Evolutionary conservation across 2,797 vertebrate genomes (phyloP).

Genomic region (Otolemur crassicaudatus): DNA sequence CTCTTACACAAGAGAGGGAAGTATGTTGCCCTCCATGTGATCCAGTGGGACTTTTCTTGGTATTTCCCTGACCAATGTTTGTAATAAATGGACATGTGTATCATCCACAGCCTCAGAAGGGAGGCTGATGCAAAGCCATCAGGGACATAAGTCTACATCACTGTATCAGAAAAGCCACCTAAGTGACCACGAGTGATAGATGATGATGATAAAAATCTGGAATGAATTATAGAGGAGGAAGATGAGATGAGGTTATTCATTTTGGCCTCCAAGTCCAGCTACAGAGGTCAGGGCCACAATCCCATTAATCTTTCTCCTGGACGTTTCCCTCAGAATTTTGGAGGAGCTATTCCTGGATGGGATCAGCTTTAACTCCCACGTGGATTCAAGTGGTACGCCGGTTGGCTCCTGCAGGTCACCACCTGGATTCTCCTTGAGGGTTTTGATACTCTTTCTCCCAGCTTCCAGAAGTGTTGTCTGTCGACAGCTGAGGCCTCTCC

Average conservation of each 20-base stretch:
- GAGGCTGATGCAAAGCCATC: neutral
- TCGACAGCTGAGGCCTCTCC: neutral
- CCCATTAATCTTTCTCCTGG: neutral
- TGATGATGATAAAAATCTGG: neutral
- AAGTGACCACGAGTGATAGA: neutral
- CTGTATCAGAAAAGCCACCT: neutral
- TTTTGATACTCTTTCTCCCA: neutral
- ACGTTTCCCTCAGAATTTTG: neutral
- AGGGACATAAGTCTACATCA: neutral
- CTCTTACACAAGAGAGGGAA: neutral
- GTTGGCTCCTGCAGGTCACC: neutral
- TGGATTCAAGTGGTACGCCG: neutral
- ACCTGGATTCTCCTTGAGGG: neutral
- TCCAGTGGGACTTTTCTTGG: neutral
- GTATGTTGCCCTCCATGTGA: neutral
- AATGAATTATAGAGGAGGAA: neutral
- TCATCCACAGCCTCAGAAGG: neutral
- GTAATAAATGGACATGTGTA: neutral
- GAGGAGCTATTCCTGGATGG: neutral
- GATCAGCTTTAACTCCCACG: neutral
- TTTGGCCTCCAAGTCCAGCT: neutral
- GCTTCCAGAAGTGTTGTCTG: neutral
- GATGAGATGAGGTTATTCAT: neutral
- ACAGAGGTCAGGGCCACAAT: neutral
- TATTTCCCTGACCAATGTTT: neutral